Evolutionary conservation across 1,140 invertebrate genomes (phyloP).

Genomic region (Sitophilus oryzae): DNA sequence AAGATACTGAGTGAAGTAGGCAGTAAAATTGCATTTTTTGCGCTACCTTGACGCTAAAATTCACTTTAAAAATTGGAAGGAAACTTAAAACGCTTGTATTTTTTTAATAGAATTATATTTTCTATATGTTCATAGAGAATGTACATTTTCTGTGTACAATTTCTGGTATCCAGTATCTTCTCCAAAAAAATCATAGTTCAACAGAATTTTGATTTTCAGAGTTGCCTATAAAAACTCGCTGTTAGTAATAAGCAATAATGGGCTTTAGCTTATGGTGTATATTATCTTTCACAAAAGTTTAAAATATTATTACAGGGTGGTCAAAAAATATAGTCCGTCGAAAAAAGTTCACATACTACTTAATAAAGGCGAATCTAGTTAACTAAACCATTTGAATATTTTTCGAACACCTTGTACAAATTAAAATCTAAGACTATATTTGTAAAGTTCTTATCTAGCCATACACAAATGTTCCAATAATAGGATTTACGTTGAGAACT

Average conservation of each 20-base stretch:
- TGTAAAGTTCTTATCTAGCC: slow-evolving; percentile 10
- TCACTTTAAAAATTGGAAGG: too few species aligned
- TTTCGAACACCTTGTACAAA: neutral
- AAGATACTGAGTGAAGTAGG: too few species aligned
- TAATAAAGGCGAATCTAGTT: too few species aligned
- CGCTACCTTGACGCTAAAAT: too few species aligned
- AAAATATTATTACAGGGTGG: neutral
- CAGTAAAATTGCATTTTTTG: too few species aligned
- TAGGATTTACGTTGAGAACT: neutral
- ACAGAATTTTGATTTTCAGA: slow-evolving; percentile 2
- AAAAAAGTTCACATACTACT: too few species aligned
- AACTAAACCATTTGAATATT: too few species aligned
- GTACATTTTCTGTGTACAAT: neutral
- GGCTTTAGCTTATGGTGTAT: slow-evolving; percentile 10
- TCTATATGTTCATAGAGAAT: neutral
- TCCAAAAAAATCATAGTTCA: neutral
- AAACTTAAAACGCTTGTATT: too few species aligned
- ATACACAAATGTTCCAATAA: slow-evolving; percentile 8
- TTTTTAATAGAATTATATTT: too few species aligned
- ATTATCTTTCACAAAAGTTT: slow-evolving; percentile 3
- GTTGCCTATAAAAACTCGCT: neutral
- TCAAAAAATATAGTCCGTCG: neutral
- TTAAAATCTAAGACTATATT: slow-evolving; percentile 5
- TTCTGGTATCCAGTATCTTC: neutral
- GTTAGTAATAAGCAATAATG: slow-evolving; percentile 11